Evolutionary conservation across 2,888 invertebrate genomes (phyloP).

Genomic region (Heterodera filipjevi): DNA sequence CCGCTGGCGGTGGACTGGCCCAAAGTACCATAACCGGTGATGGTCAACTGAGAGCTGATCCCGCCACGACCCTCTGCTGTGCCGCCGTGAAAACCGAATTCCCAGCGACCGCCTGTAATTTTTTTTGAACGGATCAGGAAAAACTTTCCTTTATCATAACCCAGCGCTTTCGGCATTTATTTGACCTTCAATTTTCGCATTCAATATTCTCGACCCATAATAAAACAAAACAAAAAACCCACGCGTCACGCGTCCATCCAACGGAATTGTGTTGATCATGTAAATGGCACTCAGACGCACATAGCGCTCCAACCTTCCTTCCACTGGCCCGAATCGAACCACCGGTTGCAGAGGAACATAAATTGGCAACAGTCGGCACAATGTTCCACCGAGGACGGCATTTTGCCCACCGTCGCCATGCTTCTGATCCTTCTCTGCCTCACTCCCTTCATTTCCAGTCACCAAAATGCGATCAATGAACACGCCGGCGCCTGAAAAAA

Average conservation of each 20-base stretch:
- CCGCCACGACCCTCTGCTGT: constrained; percentile 50
- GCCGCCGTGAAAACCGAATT: constrained; percentile 55
- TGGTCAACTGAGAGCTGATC: constrained; percentile 55
- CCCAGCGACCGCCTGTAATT: constrained; percentile 65
- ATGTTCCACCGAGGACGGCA: not conserved
- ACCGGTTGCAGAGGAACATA: constrained; percentile 62
- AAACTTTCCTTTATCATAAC: no score
- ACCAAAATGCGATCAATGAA: constrained; percentile 59
- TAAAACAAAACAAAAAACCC: constrained; percentile 12
- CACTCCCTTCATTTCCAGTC: constrained; percentile 57
- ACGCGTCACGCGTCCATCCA: constrained; percentile 31
- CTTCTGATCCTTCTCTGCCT: constrained; percentile 28
- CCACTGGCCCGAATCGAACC: constrained; percentile 67
- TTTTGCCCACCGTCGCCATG: constrained; percentile 42
- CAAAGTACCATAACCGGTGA: constrained; percentile 53
- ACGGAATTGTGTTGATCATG: constrained; percentile 47
- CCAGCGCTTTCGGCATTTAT: no score
- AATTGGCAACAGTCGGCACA: constrained; percentile 39
- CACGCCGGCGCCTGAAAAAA: constrained; percentile 53
- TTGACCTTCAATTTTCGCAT: no score
- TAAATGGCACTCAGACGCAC: constrained; percentile 53
- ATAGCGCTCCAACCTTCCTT: constrained; percentile 65
- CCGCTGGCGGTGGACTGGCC: constrained; percentile 42
- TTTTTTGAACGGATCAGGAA: no score
- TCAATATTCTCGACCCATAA: no score